phyloP scores from a whole-genome alignment of 2,797 vertebrate species.

The Kryptolebias ocellatus region DNA sequence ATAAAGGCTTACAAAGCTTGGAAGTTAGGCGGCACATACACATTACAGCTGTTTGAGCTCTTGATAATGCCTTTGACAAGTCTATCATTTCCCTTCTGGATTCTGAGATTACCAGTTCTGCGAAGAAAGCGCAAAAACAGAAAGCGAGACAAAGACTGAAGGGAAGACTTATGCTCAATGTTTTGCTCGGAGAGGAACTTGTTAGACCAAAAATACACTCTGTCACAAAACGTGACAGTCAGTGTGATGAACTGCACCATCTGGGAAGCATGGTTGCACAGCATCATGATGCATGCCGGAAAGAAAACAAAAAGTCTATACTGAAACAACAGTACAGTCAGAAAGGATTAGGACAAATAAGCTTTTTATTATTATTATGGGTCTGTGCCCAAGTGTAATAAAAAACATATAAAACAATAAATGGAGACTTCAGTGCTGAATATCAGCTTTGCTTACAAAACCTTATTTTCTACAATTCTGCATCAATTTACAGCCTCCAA shows the following conservation, averaged over 20 bases:
- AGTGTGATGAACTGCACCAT: not conserved
- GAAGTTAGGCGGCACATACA: conserved; percentile 29
- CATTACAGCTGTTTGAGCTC: conserved; percentile 46
- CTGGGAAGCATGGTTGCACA: conserved; percentile 11
- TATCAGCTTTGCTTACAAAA: not conserved
- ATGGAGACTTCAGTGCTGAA: conserved; percentile 2
- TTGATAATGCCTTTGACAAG: conserved; percentile 45
- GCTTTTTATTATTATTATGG: conserved; percentile 19
- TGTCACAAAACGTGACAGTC: conserved; percentile 40
- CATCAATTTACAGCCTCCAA: too few species aligned
- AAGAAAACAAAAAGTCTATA: not conserved
- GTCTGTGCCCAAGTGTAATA: conserved; percentile 5
- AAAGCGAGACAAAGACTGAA: conserved; percentile 17
- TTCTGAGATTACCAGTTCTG: conserved; percentile 35
- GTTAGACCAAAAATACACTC: conserved; percentile 23
- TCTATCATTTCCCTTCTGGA: conserved; percentile 29
- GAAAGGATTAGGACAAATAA: conserved; percentile 7
- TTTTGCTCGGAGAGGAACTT: conserved; percentile 35
- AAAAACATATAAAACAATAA: conserved; percentile 12
- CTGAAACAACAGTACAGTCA: conserved; percentile 19
- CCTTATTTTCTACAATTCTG: not conserved
- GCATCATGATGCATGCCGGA: conserved; percentile 6
- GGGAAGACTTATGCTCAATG: conserved; percentile 14
- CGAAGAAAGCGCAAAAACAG: conserved; percentile 29
- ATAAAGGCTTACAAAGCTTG: conserved; percentile 23